Evolutionary conservation across 2,888 invertebrate genomes (phyloP), one percentile per base, ranked within the genome.

Genomic region (Bruchidius siliquastri): DNA sequence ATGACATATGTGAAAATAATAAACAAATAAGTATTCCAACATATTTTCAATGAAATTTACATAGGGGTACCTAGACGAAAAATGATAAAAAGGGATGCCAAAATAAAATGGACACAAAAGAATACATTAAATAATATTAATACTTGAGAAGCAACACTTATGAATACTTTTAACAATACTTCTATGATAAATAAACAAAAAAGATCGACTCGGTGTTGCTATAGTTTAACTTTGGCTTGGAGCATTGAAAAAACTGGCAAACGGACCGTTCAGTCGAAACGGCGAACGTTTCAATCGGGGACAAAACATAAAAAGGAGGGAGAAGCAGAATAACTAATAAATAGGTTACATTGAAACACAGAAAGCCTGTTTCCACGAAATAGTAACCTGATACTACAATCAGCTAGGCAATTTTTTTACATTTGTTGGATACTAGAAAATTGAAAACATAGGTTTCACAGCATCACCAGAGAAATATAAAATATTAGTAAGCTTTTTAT

Each of bases 21-120:
- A 85, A 85, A 85, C 85, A 49, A 49, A 49, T 49, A 85, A 83
- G 82, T 85, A 85, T 84, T 85, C 85, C 85, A 85, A 85, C 85
- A 84, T 84, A 84, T 84, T 82, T 81, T 83, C 77, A 81, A 81
- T 83, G 83, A 81, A 83, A 84, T 85, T 80, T 84, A 84, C 84
- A 85, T 80, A 78, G 79, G 78, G 79, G 79, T 83, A 49, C 49
- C 49, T 84, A 81, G 80, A 83, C 82, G 82, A 80, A 81, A 77
- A 81, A 83, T 83, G 84, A 82, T 79, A 76, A 80, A 82, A 81
- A 49, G 49, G 79, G 81, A 81, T 80, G 82, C 83, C 83, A 81
- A 83, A 83, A 84, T 84, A 83, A 80, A 83, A 83, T 80, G 79
- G 82, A 83, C 83, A 81, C 82, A 78, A 80, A 80, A 82, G 80